Evolutionary conservation across 2,113 vertebrate species (phyloP), one percentile per base, ranked within the genome.

Genomic region (Mystacornis crossleyi): DNA sequence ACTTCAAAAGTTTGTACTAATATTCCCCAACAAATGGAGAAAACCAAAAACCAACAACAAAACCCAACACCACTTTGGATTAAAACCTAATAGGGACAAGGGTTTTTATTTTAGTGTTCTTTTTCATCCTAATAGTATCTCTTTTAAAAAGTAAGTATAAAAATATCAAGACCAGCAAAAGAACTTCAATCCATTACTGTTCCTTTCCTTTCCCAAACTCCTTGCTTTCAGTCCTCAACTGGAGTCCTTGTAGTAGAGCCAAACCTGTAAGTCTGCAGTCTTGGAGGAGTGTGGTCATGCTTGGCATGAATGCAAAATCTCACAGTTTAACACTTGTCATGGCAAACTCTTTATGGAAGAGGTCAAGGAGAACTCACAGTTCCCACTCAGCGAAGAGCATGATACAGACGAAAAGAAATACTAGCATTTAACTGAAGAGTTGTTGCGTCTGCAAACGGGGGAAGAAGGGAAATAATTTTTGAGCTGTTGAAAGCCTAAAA

Each of bases 341-440:
- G 7, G 14, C 3, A 79, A 71, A 36, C 5, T 21, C 25, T 20
- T 64, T 17, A n/a, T 42, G 29, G 25, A 75, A 65, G 8, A n/a
- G 6, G 8, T 13, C 45, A 69, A 43, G 10, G 5, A 85, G 18
- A 86, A 21, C 15, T 77, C 13, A 5, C 19, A 42, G 42, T 19
- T 84, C 18, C 47, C 8, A 20, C 24, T 57, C 26, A 38, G 10
- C 1, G 2, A 57, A 53, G 25, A 92, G 3, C 11, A 66, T 0
- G 0, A 3, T 7, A 48, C 0, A 6, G n/a, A 7, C n/a, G 29
- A 83, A 72, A 84, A 23, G 24, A 64, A 67, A 54, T 7, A 25
- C 2, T 21, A 40, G 34, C 31, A 45, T 62, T 58, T 58, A 11
- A 45, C 14, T 50, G 12, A 64, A 48, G 15, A 69, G 12, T 12